Conservation (phyloP, 2,113 vertebrate species). For the Ailuropoda melanoleuca region DNA sequence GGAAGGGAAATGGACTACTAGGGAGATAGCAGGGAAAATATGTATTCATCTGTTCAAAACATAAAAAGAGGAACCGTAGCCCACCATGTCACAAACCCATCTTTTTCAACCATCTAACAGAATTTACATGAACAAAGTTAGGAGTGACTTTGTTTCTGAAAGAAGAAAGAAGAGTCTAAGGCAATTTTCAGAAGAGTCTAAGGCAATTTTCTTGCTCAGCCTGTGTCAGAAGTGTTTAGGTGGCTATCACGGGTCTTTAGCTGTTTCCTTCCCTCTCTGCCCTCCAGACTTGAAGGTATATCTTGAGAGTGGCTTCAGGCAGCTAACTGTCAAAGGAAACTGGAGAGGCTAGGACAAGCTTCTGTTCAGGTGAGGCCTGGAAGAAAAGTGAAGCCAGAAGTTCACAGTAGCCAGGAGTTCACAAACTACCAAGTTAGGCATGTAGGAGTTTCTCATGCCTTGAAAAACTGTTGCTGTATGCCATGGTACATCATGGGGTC, state of each 20-base stretch:
- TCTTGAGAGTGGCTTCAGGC: neutral
- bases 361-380: neutral
- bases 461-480: neutral
- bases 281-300: neutral
- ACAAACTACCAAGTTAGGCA: neutral
- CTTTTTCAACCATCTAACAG: constrained; percentile 14
- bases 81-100: neutral
- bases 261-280: neutral
- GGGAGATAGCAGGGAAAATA: neutral
- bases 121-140: constrained; percentile 18
- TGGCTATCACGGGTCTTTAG: neutral
- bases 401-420: neutral
- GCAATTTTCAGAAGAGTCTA: constrained; percentile 5
- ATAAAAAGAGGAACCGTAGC: neutral
- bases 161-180: constrained; percentile 10
- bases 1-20: neutral
- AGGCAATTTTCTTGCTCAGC: neutral
- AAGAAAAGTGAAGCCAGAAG: neutral
- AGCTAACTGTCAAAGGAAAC: neutral
- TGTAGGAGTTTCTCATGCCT: neutral
- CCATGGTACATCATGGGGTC: neutral
- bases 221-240: neutral
- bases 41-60: constrained; percentile 2
- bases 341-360: neutral
- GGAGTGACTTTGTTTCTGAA: neutral